Evolutionary conservation across 2,797 vertebrate species (phyloP).

Genomic region (Onychomys torridus): DNA sequence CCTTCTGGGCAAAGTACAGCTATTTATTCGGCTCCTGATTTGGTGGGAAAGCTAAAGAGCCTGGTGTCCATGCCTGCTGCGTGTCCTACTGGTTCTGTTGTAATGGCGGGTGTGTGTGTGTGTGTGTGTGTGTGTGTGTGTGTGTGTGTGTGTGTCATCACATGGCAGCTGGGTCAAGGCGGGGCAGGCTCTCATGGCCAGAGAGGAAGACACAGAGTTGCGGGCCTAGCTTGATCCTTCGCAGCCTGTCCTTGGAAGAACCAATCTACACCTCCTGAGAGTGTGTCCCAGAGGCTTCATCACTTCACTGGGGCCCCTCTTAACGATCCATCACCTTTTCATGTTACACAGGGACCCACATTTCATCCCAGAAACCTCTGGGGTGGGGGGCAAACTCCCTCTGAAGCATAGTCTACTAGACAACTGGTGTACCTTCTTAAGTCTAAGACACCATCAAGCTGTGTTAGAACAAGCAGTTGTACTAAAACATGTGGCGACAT

Average conservation of each 20-base stretch:
- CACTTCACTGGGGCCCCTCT: not conserved
- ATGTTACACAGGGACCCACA: not conserved
- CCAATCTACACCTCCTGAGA: not conserved
- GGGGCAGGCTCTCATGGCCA: not conserved
- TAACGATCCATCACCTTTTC: not conserved
- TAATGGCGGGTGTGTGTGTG: too few species aligned
- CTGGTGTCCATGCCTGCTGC: fast-evolving
- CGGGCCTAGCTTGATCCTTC: not conserved
- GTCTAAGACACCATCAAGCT: not conserved
- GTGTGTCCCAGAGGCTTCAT: too few species aligned
- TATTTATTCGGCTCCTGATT: not conserved
- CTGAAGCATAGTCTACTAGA: not conserved
- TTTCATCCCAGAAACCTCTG: not conserved
- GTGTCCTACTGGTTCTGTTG: too few species aligned
- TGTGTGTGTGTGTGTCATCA: too few species aligned
- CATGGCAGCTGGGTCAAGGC: not conserved
- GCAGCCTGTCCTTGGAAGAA: not conserved
- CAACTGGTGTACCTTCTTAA: not conserved
- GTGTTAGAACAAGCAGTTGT: not conserved
- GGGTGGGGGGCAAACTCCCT: not conserved
- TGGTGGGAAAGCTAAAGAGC: not conserved
- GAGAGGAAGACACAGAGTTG: not conserved
- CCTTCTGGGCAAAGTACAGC: not conserved
- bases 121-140: too few species aligned
- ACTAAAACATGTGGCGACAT: not conserved